Percentiles rank a stretch among this genome's conserved stretches.
Conservation (phyloP, 2,113 vertebrate species). For the Dasyornis broadbenti region DNA sequence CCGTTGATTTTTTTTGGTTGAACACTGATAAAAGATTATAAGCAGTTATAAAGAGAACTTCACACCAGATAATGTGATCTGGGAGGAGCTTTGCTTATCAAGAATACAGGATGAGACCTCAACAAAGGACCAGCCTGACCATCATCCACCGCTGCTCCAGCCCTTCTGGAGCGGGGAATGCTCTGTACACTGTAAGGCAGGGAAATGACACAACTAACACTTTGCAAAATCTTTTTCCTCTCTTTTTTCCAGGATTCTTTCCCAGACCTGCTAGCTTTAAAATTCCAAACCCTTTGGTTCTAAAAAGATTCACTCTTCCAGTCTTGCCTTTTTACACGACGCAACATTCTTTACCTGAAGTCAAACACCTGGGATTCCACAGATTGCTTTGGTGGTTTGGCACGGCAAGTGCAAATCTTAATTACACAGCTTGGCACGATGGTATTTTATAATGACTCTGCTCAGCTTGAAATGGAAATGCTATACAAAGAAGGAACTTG, state of each 20-base stretch:
- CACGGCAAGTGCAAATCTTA: background rate
- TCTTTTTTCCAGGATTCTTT: constrained; percentile 19
- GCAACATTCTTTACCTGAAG: background rate
- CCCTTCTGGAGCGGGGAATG: background rate
- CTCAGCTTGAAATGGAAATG: background rate
- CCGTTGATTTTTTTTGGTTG: background rate
- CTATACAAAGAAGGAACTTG: background rate
- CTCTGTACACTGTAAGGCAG: background rate
- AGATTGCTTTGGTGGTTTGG: background rate
- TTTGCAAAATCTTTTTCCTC: background rate
- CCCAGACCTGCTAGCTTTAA: background rate
- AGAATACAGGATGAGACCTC: background rate
- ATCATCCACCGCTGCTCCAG: background rate
- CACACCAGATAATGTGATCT: background rate
- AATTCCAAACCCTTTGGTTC: background rate
- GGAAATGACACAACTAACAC: background rate
- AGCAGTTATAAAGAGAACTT: background rate
- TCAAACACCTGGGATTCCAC: background rate
- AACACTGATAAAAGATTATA: background rate
- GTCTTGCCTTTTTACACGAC: background rate
- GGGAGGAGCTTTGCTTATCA: background rate
- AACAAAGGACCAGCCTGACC: background rate
- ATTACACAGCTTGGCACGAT: background rate
- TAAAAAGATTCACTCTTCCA: background rate
- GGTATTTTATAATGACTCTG: background rate